phyloP scores from a whole-genome alignment of 1,140 invertebrate genomes.

The Zelostemma sp. region DNA sequence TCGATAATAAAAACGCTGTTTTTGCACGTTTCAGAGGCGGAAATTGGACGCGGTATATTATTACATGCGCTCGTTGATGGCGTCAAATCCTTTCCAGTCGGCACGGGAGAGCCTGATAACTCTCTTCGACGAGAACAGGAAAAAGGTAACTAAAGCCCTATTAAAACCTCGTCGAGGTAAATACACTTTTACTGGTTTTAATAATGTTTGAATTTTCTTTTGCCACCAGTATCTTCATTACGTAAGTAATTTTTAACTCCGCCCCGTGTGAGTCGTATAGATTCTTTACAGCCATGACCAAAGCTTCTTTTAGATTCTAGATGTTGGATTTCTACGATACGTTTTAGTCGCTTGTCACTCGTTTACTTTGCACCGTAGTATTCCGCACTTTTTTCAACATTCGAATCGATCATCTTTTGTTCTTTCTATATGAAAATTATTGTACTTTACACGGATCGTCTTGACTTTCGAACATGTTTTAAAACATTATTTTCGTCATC shows the following conservation, averaged over 20 bases:
- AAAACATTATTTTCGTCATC: too few species aligned
- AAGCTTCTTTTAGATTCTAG: slow-evolving; percentile 51
- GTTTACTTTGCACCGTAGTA: slow-evolving; percentile 27
- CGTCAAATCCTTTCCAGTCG: slow-evolving; percentile 92
- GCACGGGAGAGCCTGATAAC: slow-evolving; percentile 89
- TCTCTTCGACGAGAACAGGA: slow-evolving; percentile 93
- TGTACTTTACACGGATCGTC: too few species aligned
- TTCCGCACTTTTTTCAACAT: slow-evolving; percentile 7
- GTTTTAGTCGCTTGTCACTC: slow-evolving; percentile 25
- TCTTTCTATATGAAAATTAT: too few species aligned
- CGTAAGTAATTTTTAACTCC: slow-evolving; percentile 72
- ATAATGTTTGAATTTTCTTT: slow-evolving; percentile 67
- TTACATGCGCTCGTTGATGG: slow-evolving; percentile 94
- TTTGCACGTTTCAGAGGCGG: slow-evolving; percentile 77
- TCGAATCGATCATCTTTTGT: too few species aligned
- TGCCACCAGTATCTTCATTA: slow-evolving; percentile 75
- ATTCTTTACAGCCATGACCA: slow-evolving; percentile 41
- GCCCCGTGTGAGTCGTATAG: slow-evolving; percentile 60
- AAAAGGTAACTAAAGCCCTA: slow-evolving; percentile 78
- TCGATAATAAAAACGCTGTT: too few species aligned
- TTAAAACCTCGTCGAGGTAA: slow-evolving; percentile 9
- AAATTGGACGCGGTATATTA: slow-evolving; percentile 98
- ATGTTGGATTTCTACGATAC: slow-evolving; percentile 24
- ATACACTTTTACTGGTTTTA: slow-evolving; percentile 34
- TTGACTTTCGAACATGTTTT: too few species aligned